Evolutionary conservation across 1,140 invertebrate species (phyloP).

Genomic region (Phenacoccus solenopsis): DNA sequence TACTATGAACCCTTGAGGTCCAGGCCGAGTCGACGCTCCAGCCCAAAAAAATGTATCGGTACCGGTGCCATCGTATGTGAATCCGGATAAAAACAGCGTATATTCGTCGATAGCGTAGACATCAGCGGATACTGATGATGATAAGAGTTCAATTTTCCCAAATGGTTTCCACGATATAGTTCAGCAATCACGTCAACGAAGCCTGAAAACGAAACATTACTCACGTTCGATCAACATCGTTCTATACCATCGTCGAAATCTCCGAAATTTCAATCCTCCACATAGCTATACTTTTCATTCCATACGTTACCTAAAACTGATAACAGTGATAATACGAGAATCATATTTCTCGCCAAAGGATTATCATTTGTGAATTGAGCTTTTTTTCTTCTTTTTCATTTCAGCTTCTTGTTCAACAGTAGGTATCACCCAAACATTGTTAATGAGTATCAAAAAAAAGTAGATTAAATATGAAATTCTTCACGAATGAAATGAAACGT

Average conservation of each 20-base stretch:
- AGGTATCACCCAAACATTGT: too few species aligned
- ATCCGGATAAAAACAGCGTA: conserved; percentile 66
- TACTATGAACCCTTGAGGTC: conserved; percentile 80
- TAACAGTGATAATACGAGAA: background rate
- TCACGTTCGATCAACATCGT: background rate
- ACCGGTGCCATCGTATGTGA: conserved; percentile 84
- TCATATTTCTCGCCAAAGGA: background rate
- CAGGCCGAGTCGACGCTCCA: conserved; percentile 69
- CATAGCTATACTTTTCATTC: background rate
- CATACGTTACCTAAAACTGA: background rate
- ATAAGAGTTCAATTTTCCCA: conserved; percentile 81
- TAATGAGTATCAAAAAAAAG: too few species aligned
- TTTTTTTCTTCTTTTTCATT: background rate
- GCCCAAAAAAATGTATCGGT: conserved; percentile 87
- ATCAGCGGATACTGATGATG: conserved; percentile 79
- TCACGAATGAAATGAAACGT: too few species aligned
- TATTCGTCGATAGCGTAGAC: conserved; percentile 81
- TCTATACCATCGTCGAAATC: background rate
- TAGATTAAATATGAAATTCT: too few species aligned
- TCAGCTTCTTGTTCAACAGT: background rate
- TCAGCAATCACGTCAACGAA: conserved; percentile 30
- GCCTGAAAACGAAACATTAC: background rate
- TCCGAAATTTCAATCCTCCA: background rate
- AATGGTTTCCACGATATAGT: conserved; percentile 61
- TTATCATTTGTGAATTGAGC: too few species aligned